phyloP scores from a whole-genome alignment of 2,888 invertebrate species.

The Tolmerus cingulatus region DNA sequence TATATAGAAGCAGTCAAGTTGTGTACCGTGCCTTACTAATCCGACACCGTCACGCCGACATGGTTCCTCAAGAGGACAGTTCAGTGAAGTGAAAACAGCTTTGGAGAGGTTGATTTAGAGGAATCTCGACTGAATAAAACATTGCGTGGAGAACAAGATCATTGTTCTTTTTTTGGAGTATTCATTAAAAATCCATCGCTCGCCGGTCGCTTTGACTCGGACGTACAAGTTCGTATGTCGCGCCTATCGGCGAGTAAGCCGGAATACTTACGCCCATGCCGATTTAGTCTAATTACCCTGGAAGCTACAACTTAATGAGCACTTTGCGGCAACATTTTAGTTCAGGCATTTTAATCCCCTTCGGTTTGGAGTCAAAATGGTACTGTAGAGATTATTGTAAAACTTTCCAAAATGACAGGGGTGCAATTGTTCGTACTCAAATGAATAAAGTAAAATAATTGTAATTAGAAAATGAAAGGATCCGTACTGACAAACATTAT shows the following conservation, averaged over 20 bases:
- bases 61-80: conserved; percentile 38
- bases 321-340: background rate
- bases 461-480: no score
- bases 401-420: background rate
- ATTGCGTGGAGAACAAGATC: conserved; percentile 47
- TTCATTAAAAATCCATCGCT: conserved; percentile 1
- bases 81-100: conserved; percentile 41
- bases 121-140: conserved; percentile 45
- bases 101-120: conserved; percentile 21
- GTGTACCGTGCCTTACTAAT: conserved; percentile 36
- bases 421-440: background rate
- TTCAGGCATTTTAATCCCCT: background rate
- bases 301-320: background rate
- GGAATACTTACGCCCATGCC: background rate
- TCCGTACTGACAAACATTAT: no score
- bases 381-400: no score
- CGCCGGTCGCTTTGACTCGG: background rate
- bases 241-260: background rate
- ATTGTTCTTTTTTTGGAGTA: conserved; percentile 43
- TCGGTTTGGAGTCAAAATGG: no score
- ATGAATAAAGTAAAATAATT: background rate
- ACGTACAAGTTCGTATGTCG: background rate
- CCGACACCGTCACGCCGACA: conserved; percentile 32
- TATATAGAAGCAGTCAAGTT: conserved; percentile 10
- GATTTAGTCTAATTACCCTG: background rate